These are phyloP conservation scores for Paramuricea clavata DNA, from an alignment of 92 coral and sea anemone species.

Conservation along the genomic window DNA sequence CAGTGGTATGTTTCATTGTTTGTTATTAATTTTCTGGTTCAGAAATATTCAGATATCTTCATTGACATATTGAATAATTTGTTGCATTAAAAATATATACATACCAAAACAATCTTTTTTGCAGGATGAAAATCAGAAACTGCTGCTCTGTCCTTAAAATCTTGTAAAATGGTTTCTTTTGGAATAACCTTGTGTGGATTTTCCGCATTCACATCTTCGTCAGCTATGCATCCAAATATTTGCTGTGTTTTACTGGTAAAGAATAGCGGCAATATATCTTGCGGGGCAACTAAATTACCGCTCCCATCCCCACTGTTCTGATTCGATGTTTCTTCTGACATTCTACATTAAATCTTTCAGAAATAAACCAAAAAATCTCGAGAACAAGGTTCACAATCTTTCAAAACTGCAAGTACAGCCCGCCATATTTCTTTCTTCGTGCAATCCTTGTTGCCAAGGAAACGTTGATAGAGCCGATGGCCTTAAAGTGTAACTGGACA, in stretches of 20 bases:
- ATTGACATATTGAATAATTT: neutral
- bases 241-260: constrained; percentile 99
- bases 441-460: constrained; percentile 7
- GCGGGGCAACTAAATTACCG: constrained; percentile 75
- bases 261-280: constrained; percentile 93
- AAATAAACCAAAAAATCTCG: neutral
- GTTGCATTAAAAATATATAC: constrained; percentile 2
- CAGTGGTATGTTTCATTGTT: no score
- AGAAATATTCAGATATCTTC: no score
- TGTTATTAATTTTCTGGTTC: no score
- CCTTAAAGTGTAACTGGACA: neutral
- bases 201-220: constrained; percentile 97
- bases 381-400: neutral
- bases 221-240: constrained; percentile 97
- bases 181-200: constrained; percentile 84
- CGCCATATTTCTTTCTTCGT: constrained; percentile 22
- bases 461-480: neutral
- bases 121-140: constrained; percentile 99
- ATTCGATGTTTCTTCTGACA: constrained; percentile 90
- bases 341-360: constrained; percentile 28
- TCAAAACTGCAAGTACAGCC: neutral
- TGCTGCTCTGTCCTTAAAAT: constrained; percentile 96
- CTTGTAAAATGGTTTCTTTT: constrained; percentile 88
- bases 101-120: constrained; percentile 86
- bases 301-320: constrained; percentile 75